Evolutionary conservation across 1,140 invertebrate genomes (phyloP).

Genomic region (Brachionus koreanus): DNA sequence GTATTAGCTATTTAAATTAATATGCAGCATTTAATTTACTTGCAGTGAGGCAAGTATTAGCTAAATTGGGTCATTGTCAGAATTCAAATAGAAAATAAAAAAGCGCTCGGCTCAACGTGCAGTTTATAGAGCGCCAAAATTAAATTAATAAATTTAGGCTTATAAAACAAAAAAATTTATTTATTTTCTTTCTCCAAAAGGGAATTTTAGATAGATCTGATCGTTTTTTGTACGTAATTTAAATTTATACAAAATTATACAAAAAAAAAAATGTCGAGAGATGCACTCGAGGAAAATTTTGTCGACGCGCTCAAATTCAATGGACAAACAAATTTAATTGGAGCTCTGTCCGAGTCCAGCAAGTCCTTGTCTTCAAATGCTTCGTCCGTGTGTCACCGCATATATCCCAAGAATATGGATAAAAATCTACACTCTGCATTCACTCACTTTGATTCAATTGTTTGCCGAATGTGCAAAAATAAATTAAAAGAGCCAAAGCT

Average conservation of each 20-base stretch:
- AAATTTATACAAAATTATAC: not conserved
- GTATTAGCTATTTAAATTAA: not conserved
- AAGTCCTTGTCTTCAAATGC: constrained; percentile 32
- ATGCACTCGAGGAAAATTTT: not conserved
- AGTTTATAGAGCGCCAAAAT: not conserved
- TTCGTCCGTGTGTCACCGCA: not conserved
- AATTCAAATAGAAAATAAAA: not conserved
- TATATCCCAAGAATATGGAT: not conserved
- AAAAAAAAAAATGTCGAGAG: constrained; percentile 34
- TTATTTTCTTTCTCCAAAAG: not conserved
- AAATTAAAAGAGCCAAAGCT: constrained; percentile 74
- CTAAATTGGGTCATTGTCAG: not conserved
- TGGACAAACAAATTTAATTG: not conserved
- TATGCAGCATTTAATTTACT: not conserved
- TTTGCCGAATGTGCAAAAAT: constrained; percentile 62
- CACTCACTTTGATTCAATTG: constrained; percentile 47
- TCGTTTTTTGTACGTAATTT: not conserved
- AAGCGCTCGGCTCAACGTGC: not conserved
- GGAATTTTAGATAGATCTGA: constrained; percentile 24
- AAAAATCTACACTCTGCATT: not conserved
- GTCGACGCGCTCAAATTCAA: constrained; percentile 6
- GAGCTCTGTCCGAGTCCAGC: constrained; percentile 11
- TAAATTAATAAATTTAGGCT: constrained; percentile 15
- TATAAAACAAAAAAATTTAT: not conserved
- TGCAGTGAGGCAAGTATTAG: not conserved